These are phyloP conservation scores for Seira ritae DNA, from an alignment of 2,888 invertebrate species.

Conservation along the genomic window DNA sequence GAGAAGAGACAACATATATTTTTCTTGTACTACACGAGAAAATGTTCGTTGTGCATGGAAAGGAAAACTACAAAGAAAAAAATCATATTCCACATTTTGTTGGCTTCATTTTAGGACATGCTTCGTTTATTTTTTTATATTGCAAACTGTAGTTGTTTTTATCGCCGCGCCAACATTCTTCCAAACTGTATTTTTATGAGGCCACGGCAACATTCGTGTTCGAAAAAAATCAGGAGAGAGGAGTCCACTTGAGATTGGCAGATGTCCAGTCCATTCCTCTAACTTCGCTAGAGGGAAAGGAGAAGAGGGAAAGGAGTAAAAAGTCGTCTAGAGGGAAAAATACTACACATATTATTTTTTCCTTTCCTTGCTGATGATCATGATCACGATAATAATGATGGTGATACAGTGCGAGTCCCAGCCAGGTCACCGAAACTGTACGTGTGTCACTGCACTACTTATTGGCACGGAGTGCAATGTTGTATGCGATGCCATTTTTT, in stretches of 20 bases:
- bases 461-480: constrained; percentile 36
- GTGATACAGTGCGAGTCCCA: neutral
- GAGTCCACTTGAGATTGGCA: constrained; percentile 60
- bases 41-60: too few species aligned
- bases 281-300: neutral
- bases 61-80: too few species aligned
- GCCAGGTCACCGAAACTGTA: constrained; percentile 18
- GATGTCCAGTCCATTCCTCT: constrained; percentile 54
- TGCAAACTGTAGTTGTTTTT: constrained; percentile 14
- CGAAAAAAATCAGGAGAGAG: constrained; percentile 6
- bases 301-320: neutral
- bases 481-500: constrained; percentile 39
- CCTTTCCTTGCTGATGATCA: constrained; percentile 12
- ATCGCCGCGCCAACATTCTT: constrained; percentile 29
- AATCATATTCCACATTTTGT: neutral
- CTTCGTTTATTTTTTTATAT: constrained; percentile 39
- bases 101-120: constrained; percentile 4
- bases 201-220: constrained; percentile 14
- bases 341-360: neutral
- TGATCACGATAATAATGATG: constrained; percentile 26
- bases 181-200: constrained; percentile 22
- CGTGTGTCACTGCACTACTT: constrained; percentile 41
- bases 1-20: too few species aligned
- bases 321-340: neutral
- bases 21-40: too few species aligned